Conservation (phyloP, 2,888 invertebrate species). For the Cerastis leucographa region DNA sequence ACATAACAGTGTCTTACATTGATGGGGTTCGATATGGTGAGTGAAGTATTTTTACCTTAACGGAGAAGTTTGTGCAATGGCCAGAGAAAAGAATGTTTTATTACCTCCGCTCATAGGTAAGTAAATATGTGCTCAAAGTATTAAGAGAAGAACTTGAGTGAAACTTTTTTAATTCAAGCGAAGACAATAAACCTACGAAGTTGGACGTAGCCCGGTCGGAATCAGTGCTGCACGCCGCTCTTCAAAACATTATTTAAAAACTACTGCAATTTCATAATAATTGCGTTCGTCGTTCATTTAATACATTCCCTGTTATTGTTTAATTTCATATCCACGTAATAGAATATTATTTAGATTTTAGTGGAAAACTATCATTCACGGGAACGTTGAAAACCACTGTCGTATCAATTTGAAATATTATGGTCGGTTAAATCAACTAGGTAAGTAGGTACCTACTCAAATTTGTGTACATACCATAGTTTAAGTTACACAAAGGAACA, state of each 20-base stretch:
- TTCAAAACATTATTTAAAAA: slow-evolving; percentile 73
- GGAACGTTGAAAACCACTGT: background rate
- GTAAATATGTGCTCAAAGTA: slow-evolving; percentile 72
- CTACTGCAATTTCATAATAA: slow-evolving; percentile 66
- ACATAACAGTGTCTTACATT: slow-evolving; percentile 49
- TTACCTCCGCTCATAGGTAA: slow-evolving; percentile 58
- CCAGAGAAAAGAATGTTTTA: slow-evolving; percentile 55
- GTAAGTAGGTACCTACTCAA: background rate
- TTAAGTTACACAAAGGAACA: background rate
- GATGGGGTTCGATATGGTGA: slow-evolving; percentile 42
- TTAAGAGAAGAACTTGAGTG: slow-evolving; percentile 66
- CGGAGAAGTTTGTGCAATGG: slow-evolving; percentile 31
- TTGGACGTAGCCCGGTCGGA: slow-evolving; percentile 70
- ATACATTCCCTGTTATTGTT: slow-evolving; percentile 31
- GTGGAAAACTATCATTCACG: background rate
- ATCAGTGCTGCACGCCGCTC: slow-evolving; percentile 70
- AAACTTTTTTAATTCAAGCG: slow-evolving; percentile 85
- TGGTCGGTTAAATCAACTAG: background rate
- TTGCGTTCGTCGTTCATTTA: slow-evolving; percentile 43
- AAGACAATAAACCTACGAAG: slow-evolving; percentile 82
- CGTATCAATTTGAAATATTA: background rate
- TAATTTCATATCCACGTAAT: background rate
- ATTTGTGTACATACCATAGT: background rate
- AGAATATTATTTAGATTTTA: background rate
- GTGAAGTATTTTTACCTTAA: slow-evolving; percentile 31